Conservation (phyloP, 2,888 invertebrate genomes). For the Noctua pronuba region DNA sequence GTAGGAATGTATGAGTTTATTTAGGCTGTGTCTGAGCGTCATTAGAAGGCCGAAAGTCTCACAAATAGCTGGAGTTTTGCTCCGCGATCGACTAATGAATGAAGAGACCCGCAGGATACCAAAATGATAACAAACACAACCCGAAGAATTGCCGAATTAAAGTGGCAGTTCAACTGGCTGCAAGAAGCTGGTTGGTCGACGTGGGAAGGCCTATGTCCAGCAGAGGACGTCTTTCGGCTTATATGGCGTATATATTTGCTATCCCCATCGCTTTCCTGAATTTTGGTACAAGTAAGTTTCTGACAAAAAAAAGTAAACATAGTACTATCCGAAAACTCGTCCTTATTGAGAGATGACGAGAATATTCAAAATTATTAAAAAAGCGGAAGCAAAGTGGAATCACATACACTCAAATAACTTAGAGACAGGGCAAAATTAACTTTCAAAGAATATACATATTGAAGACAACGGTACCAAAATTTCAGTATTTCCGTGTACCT, state of each 20-base stretch:
- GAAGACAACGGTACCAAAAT: not conserved
- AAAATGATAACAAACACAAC: not conserved
- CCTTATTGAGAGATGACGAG: not conserved
- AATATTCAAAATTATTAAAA: slow-evolving; percentile 9
- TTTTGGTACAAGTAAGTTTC: not conserved
- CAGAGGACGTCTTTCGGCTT: not conserved
- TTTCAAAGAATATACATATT: slow-evolving; percentile 25
- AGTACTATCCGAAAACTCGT: not conserved
- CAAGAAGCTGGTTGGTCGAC: not conserved
- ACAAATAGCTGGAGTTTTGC: not conserved
- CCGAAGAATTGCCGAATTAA: not conserved
- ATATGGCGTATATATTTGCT: not conserved
- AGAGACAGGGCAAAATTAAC: slow-evolving; percentile 8
- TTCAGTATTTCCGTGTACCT: not conserved
- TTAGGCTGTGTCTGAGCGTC: not conserved
- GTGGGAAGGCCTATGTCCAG: not conserved
- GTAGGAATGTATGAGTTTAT: slow-evolving; percentile 1
- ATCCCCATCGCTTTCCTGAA: not conserved
- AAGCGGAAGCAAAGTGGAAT: not conserved
- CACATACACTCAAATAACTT: slow-evolving; percentile 1
- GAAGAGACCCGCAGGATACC: not conserved
- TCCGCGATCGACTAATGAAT: not conserved
- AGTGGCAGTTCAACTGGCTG: not conserved
- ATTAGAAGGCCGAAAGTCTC: not conserved
- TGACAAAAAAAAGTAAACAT: not conserved